Evolutionary conservation across 2,113 vertebrate genomes (phyloP).

Genomic region (Hemiprocne comata): DNA sequence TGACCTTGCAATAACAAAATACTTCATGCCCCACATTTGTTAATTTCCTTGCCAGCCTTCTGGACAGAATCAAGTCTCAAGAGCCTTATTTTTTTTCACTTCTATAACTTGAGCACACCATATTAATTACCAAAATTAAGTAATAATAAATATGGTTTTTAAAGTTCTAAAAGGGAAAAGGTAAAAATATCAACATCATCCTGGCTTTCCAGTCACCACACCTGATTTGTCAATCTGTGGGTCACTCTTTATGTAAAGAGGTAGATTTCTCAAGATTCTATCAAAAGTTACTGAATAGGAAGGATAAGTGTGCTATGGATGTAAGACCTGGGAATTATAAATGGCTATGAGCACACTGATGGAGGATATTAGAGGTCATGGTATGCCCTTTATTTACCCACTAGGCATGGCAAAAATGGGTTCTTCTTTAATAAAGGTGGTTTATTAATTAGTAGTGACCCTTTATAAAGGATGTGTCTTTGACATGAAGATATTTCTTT

Average conservation of each 20-base stretch:
- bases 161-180: neutral
- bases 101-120: neutral
- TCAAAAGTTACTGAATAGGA: conserved; percentile 12
- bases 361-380: neutral
- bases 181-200: neutral
- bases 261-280: neutral
- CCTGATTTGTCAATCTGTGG: neutral
- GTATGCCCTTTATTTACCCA: neutral
- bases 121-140: neutral
- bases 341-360: neutral
- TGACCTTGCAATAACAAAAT: neutral
- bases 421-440: neutral
- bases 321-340: conserved; percentile 5
- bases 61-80: neutral
- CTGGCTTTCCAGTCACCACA: neutral
- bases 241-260: neutral
- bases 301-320: neutral
- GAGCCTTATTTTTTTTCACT: neutral
- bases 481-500: neutral
- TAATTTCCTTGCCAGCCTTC: neutral
- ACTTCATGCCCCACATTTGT: neutral
- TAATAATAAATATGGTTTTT: neutral
- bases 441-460: neutral
- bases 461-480: neutral
- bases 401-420: neutral